Percentiles rank a stretch among this genome's conserved stretches.
Conservation (phyloP, 2,888 invertebrate species). For the Polyommatus icarus region DNA sequence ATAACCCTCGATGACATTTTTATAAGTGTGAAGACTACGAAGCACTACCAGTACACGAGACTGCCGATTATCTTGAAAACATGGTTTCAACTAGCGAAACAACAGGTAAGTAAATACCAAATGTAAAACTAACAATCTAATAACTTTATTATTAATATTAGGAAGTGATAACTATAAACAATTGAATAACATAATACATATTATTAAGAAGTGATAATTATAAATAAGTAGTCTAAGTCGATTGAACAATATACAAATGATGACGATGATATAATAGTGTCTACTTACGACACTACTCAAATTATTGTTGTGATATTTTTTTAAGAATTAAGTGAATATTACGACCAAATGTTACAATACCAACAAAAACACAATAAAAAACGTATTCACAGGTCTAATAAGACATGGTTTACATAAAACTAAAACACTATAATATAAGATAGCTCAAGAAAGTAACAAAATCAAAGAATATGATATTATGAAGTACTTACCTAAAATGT, state of each 20-base stretch:
- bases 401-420: too few species aligned
- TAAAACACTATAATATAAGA: too few species aligned
- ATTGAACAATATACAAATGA: neutral
- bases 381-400: too few species aligned
- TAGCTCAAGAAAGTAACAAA: too few species aligned
- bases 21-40: conserved; percentile 97
- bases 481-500: neutral
- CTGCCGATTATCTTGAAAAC: conserved; percentile 94
- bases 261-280: neutral
- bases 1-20: conserved; percentile 92
- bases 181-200: neutral
- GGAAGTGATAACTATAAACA: neutral
- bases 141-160: neutral
- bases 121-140: neutral
- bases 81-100: conserved; percentile 95
- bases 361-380: too few species aligned
- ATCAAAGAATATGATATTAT: too few species aligned
- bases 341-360: too few species aligned
- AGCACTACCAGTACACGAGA: conserved; percentile 91
- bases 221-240: neutral
- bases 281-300: neutral
- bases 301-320: neutral
- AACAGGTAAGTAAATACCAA: conserved; percentile 89
- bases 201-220: neutral
- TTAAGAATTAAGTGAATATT: too few species aligned